phyloP scores from a whole-genome alignment of 2,113 vertebrate species.

The Kryptolebias marmoratus region DNA sequence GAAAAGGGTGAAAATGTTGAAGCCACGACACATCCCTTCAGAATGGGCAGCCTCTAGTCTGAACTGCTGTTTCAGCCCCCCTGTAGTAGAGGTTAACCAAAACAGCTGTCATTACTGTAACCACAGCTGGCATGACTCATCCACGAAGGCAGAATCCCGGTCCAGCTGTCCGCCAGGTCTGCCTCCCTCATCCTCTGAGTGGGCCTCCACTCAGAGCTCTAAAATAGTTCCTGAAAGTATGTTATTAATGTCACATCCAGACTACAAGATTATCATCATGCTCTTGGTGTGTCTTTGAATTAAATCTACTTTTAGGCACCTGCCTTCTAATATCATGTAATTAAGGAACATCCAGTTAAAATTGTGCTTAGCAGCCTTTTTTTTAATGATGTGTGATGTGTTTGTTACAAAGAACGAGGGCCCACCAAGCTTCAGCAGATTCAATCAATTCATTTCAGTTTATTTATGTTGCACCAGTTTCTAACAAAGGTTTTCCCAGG shows the following conservation, averaged over 20 bases:
- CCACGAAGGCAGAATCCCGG: conserved; percentile 48
- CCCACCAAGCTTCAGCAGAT: too few species aligned
- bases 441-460: too few species aligned
- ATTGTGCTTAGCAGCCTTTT: conserved; percentile 24
- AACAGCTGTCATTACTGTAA: conserved; percentile 61
- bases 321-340: conserved; percentile 60
- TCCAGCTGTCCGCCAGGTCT: conserved; percentile 30
- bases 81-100: conserved; percentile 59
- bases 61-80: conserved; percentile 40
- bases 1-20: conserved; percentile 47
- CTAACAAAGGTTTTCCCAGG: too few species aligned
- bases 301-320: conserved; percentile 35
- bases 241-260: conserved; percentile 71
- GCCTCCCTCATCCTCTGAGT: conserved; percentile 38
- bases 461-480: too few species aligned
- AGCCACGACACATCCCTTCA: conserved; percentile 36
- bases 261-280: conserved; percentile 60
- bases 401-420: too few species aligned
- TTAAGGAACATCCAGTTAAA: conserved; percentile 41
- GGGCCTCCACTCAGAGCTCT: conserved; percentile 32
- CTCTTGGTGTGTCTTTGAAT: conserved; percentile 47
- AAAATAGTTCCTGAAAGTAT: conserved; percentile 59
- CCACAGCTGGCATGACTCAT: conserved; percentile 59
- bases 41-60: conserved; percentile 12
- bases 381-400: too few species aligned